Evolutionary conservation across 2,797 vertebrate genomes (phyloP).

Genomic region (Argyrosomus regius): DNA sequence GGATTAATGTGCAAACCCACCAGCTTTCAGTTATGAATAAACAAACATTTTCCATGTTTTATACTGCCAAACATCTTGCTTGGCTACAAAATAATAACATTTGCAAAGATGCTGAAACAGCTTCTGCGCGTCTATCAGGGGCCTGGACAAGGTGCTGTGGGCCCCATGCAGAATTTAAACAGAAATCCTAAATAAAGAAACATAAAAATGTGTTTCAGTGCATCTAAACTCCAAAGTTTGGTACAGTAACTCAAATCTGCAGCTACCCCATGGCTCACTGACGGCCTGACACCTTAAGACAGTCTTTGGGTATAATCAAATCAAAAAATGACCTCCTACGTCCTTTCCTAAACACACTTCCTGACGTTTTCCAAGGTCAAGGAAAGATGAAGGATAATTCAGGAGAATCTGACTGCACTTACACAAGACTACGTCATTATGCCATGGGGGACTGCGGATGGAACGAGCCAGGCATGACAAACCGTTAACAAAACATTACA

Average conservation of each 20-base stretch:
- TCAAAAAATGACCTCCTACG: too few relatives aligned
- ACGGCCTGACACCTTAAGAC: too few relatives aligned
- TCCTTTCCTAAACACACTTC: too few relatives aligned
- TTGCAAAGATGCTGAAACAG: constrained; percentile 41
- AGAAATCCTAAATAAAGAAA: background rate
- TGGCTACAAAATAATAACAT: constrained; percentile 30
- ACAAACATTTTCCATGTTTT: constrained; percentile 60
- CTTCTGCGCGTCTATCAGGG: constrained; percentile 23
- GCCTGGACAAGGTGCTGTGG: background rate
- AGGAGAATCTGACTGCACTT: too few relatives aligned
- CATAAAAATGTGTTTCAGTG: background rate
- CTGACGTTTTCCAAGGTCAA: too few relatives aligned
- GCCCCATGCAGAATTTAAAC: background rate
- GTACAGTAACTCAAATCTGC: background rate
- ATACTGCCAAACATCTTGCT: constrained; percentile 46
- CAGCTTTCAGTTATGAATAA: constrained; percentile 52
- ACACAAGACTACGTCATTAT: too few relatives aligned
- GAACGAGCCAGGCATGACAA: too few relatives aligned
- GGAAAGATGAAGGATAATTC: too few relatives aligned
- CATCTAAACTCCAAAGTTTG: background rate
- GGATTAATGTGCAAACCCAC: constrained; percentile 51
- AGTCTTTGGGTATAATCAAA: too few relatives aligned
- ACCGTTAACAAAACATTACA: too few relatives aligned
- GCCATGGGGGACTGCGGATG: too few relatives aligned
- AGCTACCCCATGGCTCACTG: too few relatives aligned